Evolutionary conservation across 2,797 vertebrate genomes (phyloP), one percentile per base, ranked within the genome.

Genomic region (Labroides dimidiatus): DNA sequence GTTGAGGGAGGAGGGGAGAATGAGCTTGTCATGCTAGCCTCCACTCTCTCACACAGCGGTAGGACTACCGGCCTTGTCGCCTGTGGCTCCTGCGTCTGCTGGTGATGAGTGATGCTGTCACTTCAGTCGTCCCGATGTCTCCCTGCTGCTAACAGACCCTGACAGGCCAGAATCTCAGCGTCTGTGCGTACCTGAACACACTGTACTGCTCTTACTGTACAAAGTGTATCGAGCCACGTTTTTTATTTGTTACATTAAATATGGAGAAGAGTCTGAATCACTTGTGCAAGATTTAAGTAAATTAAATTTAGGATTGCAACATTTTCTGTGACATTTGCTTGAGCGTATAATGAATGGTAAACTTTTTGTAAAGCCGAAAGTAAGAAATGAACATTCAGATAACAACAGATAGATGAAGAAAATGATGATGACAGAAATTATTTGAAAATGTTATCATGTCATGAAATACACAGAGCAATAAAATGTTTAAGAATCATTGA

Each of bases 61-160:
- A 10, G 74, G 62, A 69, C 65, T 48, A 55, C 64, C 61, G 61
- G 80, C 50, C 72, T 60, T 82, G 90, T 86, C 82, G 36, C 84
- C 84, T 85, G 80, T 43, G 52, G 84, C 78, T 76, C 41, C 54
- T 55, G 52, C 39, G 9, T 72, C 66, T 37, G 64, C 53, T 36
- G 64, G 24, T 80, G 79, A 89, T 23, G 62, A 57, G 73, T 48
- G 9, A 59, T 6, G 42, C 84, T 84, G 87, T 89, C 89, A 85
- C 77, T 82, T 70, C 51, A 33, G 77, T 82, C 72, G 10, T 74
- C 66, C 48, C n/a, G 12, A 0, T 20, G 37, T 75, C 73, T 67
- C 48, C 42, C 50, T 48, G 63, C 77, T 60, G 64, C 69, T 85
- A 81, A 88, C 83, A 84, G 72, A 64, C 76, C 47, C 37, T 85